phyloP scores from a whole-genome alignment of 2,888 invertebrate species.

The Scaptomyza reducta region DNA sequence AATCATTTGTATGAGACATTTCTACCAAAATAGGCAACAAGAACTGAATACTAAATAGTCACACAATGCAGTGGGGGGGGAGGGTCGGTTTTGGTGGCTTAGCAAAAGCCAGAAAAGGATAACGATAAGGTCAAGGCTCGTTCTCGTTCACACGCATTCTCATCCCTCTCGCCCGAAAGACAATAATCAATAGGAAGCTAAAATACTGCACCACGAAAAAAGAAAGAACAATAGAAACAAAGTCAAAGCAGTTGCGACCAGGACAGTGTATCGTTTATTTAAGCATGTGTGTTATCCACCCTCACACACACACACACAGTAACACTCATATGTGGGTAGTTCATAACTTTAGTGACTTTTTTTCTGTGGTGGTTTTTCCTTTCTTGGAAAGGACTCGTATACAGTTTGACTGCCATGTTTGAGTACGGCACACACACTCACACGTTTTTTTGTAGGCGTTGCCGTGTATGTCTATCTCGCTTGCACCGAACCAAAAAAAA shows the following conservation, averaged over 20 bases:
- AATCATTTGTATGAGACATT: slow-evolving; percentile 81
- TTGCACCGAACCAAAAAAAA: slow-evolving; percentile 40
- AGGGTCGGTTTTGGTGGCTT: too few relatives aligned
- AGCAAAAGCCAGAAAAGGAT: slow-evolving; percentile 36
- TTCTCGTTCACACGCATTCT: slow-evolving; percentile 8
- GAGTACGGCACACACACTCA: slow-evolving; percentile 35
- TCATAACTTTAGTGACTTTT: slow-evolving; percentile 63
- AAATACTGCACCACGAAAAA: neutral
- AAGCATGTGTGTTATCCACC: slow-evolving; percentile 46
- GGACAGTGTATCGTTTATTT: slow-evolving; percentile 17
- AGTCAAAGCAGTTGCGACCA: slow-evolving; percentile 22
- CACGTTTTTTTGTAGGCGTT: slow-evolving; percentile 57
- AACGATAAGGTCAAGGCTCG: slow-evolving; percentile 52
- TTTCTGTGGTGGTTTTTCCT: slow-evolving; percentile 66
- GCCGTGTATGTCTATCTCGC: slow-evolving; percentile 36
- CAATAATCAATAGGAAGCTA: slow-evolving; percentile 59
- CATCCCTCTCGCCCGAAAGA: slow-evolving; percentile 19
- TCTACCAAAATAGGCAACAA: slow-evolving; percentile 45
- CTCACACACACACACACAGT: slow-evolving; percentile 31
- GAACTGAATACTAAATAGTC: slow-evolving; percentile 68
- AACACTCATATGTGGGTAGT: slow-evolving; percentile 31
- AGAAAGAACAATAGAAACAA: neutral
- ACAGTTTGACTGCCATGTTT: slow-evolving; percentile 66
- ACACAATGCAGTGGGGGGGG: slow-evolving; percentile 65
- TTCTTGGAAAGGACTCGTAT: slow-evolving; percentile 45